Conservation (phyloP, 2,113 vertebrate genomes). For the Python bivittatus region DNA sequence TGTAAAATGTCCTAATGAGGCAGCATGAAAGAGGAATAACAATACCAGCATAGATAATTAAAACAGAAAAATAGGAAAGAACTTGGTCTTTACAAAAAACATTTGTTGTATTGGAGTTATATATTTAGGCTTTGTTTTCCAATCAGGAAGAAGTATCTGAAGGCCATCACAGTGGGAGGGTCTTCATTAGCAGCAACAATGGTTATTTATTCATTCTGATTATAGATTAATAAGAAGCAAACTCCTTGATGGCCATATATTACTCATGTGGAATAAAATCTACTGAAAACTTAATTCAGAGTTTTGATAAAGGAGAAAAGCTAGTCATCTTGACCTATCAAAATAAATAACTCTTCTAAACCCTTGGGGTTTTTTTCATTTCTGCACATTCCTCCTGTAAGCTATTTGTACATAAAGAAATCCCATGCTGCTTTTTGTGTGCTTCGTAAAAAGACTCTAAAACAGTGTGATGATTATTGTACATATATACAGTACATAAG, state of each 20-base stretch:
- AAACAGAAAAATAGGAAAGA: not conserved
- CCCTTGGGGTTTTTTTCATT: not conserved
- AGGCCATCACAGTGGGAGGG: too few relatives aligned
- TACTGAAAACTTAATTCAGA: not conserved
- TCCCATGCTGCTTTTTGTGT: slow-evolving; percentile 6
- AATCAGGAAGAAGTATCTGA: not conserved
- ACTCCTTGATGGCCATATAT: not conserved
- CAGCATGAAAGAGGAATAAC: not conserved
- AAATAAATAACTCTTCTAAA: not conserved
- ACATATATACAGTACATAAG: not conserved
- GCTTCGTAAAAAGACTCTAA: not conserved
- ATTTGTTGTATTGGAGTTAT: not conserved
- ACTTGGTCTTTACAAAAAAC: not conserved
- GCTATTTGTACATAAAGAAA: not conserved
- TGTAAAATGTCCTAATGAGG: not conserved
- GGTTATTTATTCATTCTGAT: not conserved
- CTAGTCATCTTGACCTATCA: not conserved
- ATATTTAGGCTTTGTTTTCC: not conserved
- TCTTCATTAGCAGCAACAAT: too few relatives aligned
- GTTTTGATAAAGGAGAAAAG: not conserved
- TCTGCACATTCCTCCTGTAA: not conserved
- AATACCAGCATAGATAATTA: not conserved
- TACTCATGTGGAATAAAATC: not conserved
- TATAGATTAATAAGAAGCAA: not conserved
- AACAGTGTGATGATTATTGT: not conserved